Conservation (phyloP, 2,797 vertebrate species). For the Pipistrellus kuhlii region DNA sequence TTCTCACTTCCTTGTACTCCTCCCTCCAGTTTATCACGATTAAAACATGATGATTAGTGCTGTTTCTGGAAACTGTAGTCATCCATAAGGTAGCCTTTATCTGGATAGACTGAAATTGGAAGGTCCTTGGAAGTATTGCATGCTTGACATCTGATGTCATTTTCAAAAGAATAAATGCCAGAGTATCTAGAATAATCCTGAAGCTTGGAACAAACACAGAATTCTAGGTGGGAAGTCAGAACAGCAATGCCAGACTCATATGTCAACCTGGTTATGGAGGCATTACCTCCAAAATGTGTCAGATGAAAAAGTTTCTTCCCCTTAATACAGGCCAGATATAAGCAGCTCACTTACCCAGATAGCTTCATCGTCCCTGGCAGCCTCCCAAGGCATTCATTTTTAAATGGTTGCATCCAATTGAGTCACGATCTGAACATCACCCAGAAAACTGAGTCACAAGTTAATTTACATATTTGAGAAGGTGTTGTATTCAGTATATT, state of each 20-base stretch:
- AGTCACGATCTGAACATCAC: conserved; percentile 77
- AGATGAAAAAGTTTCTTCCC: conserved; percentile 68
- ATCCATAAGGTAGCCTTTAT: conserved; percentile 58
- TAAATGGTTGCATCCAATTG: conserved; percentile 74
- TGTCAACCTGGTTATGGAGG: conserved; percentile 62
- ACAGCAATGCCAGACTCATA: conserved; percentile 41
- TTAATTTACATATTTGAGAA: conserved; percentile 74
- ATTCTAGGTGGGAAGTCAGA: conserved; percentile 60
- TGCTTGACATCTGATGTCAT: conserved; percentile 71
- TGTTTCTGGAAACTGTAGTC: conserved; percentile 40
- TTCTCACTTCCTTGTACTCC: conserved; percentile 41
- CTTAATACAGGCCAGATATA: conserved; percentile 67
- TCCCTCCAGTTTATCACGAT: conserved; percentile 43
- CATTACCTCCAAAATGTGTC: conserved; percentile 74
- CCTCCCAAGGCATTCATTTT: conserved; percentile 74
- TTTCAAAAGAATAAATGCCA: conserved; percentile 66
- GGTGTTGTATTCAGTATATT: conserved; percentile 66
- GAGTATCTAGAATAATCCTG: conserved; percentile 53
- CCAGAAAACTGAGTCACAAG: conserved; percentile 71
- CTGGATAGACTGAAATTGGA: conserved; percentile 56
- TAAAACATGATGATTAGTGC: conserved; percentile 36
- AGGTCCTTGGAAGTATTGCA: conserved; percentile 49
- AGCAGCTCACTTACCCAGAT: conserved; percentile 64
- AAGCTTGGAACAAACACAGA: conserved; percentile 56
- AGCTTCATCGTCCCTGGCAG: conserved; percentile 58